Percentiles rank a stretch among this genome's conserved stretches.
Evolutionary conservation across 53 echinoderm and acorn worm species (phyloP).

Genomic region (Holothuria scabra): DNA sequence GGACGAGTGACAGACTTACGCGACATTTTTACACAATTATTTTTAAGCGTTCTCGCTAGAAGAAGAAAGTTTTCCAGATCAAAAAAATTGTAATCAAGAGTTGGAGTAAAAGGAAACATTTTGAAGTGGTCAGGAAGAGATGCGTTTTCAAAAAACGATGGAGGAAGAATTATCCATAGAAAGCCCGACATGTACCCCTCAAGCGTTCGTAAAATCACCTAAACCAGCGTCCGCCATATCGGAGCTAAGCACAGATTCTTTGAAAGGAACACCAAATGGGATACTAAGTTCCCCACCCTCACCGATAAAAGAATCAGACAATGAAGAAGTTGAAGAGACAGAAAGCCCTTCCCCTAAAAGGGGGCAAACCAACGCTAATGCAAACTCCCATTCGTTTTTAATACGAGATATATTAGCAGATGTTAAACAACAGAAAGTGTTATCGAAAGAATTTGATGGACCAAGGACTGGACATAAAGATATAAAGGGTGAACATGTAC

Average conservation of each 20-base stretch:
- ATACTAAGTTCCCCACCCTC: no score
- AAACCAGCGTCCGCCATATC: slow-evolving; percentile 12
- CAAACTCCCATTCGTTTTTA: slow-evolving; percentile 72
- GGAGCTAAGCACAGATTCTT: not conserved
- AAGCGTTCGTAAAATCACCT: slow-evolving; percentile 27
- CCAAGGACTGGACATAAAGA: not conserved
- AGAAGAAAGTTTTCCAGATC: no score
- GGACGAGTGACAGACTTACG: no score
- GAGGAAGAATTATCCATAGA: slow-evolving; percentile 29
- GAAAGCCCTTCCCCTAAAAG: not conserved
- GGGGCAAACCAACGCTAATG: not conserved
- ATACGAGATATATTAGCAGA: slow-evolving; percentile 83
- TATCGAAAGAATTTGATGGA: not conserved
- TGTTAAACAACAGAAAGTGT: not conserved
- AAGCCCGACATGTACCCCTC: slow-evolving; percentile 23
- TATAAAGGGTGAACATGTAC: not conserved
- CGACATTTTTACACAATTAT: no score
- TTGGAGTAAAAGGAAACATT: no score
- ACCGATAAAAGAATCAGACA: not conserved
- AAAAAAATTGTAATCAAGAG: no score
- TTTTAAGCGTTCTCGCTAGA: no score
- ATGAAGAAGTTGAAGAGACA: slow-evolving; percentile 14
- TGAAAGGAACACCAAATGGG: not conserved
- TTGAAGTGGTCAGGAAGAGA: not conserved
- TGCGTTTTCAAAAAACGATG: slow-evolving; percentile 45